Evolutionary conservation across 2,113 vertebrate genomes (phyloP).

Genomic region (Arizona elegans): DNA sequence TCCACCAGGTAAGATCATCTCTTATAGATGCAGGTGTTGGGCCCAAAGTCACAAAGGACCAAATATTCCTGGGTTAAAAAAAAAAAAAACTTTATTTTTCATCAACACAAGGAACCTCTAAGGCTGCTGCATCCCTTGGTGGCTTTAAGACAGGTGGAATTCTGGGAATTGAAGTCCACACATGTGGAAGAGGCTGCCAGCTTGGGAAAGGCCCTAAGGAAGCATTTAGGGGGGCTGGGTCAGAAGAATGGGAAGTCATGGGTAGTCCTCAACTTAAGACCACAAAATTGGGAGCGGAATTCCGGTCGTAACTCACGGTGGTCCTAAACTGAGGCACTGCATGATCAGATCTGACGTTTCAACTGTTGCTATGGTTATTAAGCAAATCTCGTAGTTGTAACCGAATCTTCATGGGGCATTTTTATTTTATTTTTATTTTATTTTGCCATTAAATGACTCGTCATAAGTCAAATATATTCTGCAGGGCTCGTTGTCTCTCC

Average conservation of each 20-base stretch:
- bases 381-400: too few species aligned
- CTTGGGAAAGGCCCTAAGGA: not conserved
- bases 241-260: not conserved
- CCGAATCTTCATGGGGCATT: too few species aligned
- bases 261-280: too few species aligned
- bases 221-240: not conserved
- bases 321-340: too few species aligned
- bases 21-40: not conserved
- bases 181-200: not conserved
- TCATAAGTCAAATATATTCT: too few species aligned
- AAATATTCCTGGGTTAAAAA: not conserved
- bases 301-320: too few species aligned
- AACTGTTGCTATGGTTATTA: too few species aligned
- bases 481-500: not conserved
- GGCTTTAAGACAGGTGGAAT: not conserved
- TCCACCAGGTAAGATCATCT: slow-evolving; percentile 24
- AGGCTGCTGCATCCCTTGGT: not conserved
- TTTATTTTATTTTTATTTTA: too few species aligned
- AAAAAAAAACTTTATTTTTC: not conserved
- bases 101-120: not conserved
- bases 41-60: not conserved
- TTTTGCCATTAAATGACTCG: too few species aligned
- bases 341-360: too few species aligned
- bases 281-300: too few species aligned
- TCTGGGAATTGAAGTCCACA: not conserved